Percentiles rank a stretch among this genome's conserved stretches.
These are phyloP conservation scores for Campopleginae sp. DNA, from an alignment of 2,888 invertebrate genomes.

Conservation along the genomic window DNA sequence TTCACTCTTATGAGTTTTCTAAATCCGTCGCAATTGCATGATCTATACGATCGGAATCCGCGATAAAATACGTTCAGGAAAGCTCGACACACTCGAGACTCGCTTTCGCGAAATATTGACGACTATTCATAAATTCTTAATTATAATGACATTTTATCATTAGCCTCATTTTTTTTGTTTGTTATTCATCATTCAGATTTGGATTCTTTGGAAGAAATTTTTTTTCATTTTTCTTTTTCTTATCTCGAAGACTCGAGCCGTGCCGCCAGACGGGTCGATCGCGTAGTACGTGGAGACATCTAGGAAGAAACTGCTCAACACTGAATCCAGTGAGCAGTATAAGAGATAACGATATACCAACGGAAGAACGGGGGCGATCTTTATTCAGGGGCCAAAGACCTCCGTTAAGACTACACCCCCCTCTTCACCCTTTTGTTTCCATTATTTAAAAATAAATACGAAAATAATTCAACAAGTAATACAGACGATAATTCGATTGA, in stretches of 20 bases:
- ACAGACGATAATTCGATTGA: not conserved
- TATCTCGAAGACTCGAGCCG: conserved; percentile 36
- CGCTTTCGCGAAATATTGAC: not conserved
- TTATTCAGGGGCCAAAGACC: conserved; percentile 59
- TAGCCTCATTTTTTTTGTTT: not conserved
- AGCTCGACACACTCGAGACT: not conserved
- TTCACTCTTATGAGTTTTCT: conserved; percentile 28
- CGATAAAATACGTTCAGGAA: not conserved
- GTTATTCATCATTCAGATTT: not conserved
- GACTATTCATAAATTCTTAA: not conserved
- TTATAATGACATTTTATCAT: not conserved
- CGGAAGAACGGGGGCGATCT: conserved; percentile 65
- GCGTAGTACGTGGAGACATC: conserved; percentile 72
- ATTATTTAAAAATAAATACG: not conserved
- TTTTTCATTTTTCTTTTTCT: not conserved
- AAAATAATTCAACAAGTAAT: not conserved
- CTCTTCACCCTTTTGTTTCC: not conserved
- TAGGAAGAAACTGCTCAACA: conserved; percentile 72
- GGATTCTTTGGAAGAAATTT: not conserved
- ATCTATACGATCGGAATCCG: not conserved
- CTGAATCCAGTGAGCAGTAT: conserved; percentile 48
- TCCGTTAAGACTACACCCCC: conserved; percentile 47
- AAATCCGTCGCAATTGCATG: conserved; percentile 7
- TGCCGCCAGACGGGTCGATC: conserved; percentile 54
- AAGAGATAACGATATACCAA: conserved; percentile 60